Conservation (phyloP, 1,140 invertebrate genomes). For the Leptestheria dahalacensis region DNA sequence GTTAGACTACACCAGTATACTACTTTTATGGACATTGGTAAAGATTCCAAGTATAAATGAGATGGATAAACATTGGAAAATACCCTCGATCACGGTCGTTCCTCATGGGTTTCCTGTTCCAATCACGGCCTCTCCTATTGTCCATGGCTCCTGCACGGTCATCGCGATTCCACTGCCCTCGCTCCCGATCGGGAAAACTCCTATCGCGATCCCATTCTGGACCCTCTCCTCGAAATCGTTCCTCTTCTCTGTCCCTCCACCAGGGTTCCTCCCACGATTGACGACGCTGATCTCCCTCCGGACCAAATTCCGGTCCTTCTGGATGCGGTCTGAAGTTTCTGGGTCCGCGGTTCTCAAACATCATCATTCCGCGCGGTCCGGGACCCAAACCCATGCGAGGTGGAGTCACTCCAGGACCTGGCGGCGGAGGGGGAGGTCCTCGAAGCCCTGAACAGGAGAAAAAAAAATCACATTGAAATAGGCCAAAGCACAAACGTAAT, state of each 20-base stretch:
- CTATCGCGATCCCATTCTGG: slow-evolving; percentile 19
- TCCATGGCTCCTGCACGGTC: slow-evolving; percentile 15
- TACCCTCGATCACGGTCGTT: background rate
- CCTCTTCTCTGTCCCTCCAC: slow-evolving; percentile 14
- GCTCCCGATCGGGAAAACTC: slow-evolving; percentile 14
- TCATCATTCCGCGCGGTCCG: slow-evolving; percentile 9
- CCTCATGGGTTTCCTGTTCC: background rate
- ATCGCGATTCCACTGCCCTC: slow-evolving; percentile 8
- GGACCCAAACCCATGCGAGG: background rate
- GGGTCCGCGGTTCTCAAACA: slow-evolving; percentile 12
- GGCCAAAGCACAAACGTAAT: too few species aligned
- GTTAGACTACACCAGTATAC: too few species aligned
- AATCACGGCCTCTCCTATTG: background rate
- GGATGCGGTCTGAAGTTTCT: slow-evolving; percentile 4
- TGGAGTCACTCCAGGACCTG: background rate
- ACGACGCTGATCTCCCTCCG: background rate
- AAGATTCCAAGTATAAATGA: too few species aligned
- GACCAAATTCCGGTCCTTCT: slow-evolving; percentile 1
- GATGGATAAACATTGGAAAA: background rate
- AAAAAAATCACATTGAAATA: too few species aligned
- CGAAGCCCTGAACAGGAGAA: too few species aligned
- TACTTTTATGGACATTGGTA: too few species aligned
- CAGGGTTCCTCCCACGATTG: background rate
- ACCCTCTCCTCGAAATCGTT: slow-evolving; percentile 19
- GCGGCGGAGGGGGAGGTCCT: background rate